These are phyloP conservation scores for Cavia aperea DNA, from an alignment of 2,113 vertebrate genomes.

Conservation along the genomic window DNA sequence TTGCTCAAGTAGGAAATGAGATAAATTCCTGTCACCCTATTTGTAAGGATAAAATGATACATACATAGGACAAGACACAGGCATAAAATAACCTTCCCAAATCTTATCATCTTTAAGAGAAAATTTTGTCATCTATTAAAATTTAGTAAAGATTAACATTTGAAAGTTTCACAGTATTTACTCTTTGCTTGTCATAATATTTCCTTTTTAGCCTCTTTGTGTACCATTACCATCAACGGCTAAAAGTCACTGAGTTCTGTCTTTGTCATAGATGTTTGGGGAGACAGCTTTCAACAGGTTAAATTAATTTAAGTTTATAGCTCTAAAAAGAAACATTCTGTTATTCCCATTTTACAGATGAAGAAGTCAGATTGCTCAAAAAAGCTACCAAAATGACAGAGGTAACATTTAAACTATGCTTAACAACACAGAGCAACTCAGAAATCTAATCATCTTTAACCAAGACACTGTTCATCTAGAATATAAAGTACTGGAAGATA, in stretches of 20 bases:
- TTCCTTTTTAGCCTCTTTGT: constrained; percentile 21
- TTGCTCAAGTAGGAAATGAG: not conserved
- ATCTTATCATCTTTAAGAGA: not conserved
- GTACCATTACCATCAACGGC: not conserved
- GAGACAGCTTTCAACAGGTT: constrained; percentile 17
- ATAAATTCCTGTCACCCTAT: not conserved
- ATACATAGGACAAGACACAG: not conserved
- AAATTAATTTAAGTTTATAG: constrained; percentile 8
- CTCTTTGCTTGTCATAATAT: not conserved
- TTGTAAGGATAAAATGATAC: not conserved
- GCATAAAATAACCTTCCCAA: not conserved
- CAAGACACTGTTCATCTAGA: not conserved
- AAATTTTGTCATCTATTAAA: not conserved
- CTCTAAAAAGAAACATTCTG: not conserved
- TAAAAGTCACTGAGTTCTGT: not conserved
- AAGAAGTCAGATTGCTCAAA: constrained; percentile 15
- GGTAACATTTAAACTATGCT: not conserved
- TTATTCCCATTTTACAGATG: constrained; percentile 2
- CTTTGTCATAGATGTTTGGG: not conserved
- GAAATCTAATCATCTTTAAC: not conserved
- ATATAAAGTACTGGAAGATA: not conserved
- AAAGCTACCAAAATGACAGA: not conserved
- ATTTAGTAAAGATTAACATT: not conserved
- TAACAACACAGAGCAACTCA: not conserved
- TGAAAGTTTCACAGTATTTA: not conserved